These are phyloP conservation scores for Apostichopus japonicus DNA, from an alignment of 35 echinoderm and acorn worm species.

Conservation along the genomic window DNA sequence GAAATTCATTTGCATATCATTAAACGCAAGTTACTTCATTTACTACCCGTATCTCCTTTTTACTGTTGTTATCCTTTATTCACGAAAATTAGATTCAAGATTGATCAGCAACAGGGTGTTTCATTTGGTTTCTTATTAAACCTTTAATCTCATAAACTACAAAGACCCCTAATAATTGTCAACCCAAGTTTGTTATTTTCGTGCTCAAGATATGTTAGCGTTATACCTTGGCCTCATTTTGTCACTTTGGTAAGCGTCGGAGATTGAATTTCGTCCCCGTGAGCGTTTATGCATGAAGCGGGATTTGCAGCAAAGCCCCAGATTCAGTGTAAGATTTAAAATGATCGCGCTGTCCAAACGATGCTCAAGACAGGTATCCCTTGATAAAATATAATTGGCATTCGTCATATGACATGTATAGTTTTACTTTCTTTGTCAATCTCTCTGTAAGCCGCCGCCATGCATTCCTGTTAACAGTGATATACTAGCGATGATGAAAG, in stretches of 20 bases:
- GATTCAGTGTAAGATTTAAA: conserved; percentile 12
- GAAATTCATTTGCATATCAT: not conserved
- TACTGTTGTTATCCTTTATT: not conserved
- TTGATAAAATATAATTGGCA: not conserved
- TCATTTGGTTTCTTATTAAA: not conserved
- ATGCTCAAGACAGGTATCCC: not conserved
- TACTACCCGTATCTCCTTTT: not conserved
- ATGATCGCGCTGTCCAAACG: not conserved
- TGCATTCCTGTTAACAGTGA: too few species aligned
- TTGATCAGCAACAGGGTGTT: not conserved
- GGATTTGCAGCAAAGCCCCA: conserved; percentile 7
- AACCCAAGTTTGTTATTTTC: not conserved
- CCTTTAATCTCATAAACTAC: conserved; percentile 1
- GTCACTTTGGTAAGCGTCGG: conserved; percentile 27
- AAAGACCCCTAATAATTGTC: not conserved
- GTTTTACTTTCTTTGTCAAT: too few species aligned
- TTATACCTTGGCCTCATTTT: conserved; percentile 31
- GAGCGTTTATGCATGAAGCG: conserved; percentile 39
- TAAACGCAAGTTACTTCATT: not conserved
- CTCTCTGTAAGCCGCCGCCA: too few species aligned
- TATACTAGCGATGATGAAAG: too few species aligned
- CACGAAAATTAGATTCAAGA: not conserved
- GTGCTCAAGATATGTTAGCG: not conserved
- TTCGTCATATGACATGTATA: not conserved
- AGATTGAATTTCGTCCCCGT: conserved; percentile 30